Evolutionary conservation across 2,797 vertebrate genomes (phyloP), one percentile per base, ranked within the genome.

Genomic region (Diplodus puntazzo): DNA sequence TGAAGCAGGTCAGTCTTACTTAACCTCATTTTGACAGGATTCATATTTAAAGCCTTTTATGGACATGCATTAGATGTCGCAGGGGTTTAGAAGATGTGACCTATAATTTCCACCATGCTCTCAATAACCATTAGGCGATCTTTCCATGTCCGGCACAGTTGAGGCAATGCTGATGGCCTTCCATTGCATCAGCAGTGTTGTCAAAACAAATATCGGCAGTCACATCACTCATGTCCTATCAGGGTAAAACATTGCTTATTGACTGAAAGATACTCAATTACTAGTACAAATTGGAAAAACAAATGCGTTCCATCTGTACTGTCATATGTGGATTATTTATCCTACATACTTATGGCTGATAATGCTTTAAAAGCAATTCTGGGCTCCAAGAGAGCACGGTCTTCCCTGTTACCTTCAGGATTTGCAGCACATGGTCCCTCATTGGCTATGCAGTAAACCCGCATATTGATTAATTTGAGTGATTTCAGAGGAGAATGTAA

Each of bases 391-490:
- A 52, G 78, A 73, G 21, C n/a, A 16, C 5, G 48, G 48, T 14
- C 50, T 73, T 73, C n/a, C 27, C 46, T 61, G 34, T 65, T 74
- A 49, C 81, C 79, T 63, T 61, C 65, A 79, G 79, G 77, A 87
- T 87, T 87, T 89, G 81, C 76, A 73, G 88, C 77, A 59, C 78
- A 45, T 13, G 53, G 65, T 59, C 61, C 58, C 87, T 80, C 81
- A 86, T 83, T 78, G 80, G 85, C 59, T 60, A 75, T 85, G 90
- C 89, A 74, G 75, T 62, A 84, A 87, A 83, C 58, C 61, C 2
- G 75, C 86, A 85, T 90, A 93, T 91, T 92, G 92, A 94, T 94
- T 93, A 73, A 89, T 91, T 86, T 81, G 76, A 89, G 85, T 81
- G 90, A 94, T 94, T 94, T 90, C 85, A 86, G 83, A 73, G 82